Conservation (phyloP, 2,797 vertebrate species). For the Kryptopterus vitreolus region DNA sequence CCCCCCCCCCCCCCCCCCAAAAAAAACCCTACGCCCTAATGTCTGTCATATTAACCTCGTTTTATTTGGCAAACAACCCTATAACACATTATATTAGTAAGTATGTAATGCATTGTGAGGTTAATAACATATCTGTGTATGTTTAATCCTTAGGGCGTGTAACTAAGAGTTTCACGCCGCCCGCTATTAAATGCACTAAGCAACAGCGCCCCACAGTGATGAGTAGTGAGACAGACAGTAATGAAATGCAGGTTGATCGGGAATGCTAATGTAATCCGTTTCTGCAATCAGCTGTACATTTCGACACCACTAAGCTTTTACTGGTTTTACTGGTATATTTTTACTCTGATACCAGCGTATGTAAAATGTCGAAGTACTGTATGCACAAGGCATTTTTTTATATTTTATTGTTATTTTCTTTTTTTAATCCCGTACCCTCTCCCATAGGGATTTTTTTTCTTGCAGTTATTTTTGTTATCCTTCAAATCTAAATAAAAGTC, state of each 20-base stretch:
- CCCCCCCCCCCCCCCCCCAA: too few relatives aligned
- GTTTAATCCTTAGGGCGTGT: background rate
- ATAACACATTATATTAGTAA: too few relatives aligned
- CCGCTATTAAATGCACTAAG: background rate
- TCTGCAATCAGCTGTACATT: background rate
- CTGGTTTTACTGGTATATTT: background rate
- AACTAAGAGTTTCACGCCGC: background rate
- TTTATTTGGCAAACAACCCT: too few relatives aligned
- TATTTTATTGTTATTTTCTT: background rate
- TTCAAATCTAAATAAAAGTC: conserved; percentile 5
- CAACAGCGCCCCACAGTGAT: background rate
- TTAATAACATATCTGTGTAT: background rate
- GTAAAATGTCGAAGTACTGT: background rate
- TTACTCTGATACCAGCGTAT: background rate
- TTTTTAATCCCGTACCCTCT: background rate
- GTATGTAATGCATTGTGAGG: too few relatives aligned
- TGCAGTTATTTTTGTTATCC: background rate
- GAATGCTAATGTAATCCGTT: background rate
- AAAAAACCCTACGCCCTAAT: too few relatives aligned
- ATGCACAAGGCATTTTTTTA: background rate
- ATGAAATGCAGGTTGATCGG: background rate
- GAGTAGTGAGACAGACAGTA: background rate
- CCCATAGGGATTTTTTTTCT: background rate
- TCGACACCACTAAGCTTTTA: background rate
- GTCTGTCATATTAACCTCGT: too few relatives aligned